Evolutionary conservation across 2,888 invertebrate genomes (phyloP), one percentile per base, ranked within the genome.

Genomic region (Drosophila aldrichi): DNA sequence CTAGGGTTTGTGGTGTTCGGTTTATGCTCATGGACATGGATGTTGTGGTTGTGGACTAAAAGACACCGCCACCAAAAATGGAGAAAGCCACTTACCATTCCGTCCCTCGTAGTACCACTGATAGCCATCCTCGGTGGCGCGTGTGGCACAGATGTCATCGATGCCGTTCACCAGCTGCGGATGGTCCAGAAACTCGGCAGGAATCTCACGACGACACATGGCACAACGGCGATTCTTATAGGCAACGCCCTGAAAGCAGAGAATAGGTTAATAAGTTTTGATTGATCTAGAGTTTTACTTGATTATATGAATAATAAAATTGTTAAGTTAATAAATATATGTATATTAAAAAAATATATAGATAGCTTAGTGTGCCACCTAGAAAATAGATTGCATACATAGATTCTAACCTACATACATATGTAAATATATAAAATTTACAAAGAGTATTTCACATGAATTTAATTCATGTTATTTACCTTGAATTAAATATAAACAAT

Each of bases 101-200:
- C 97, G 94, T 29, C 98, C 98, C 94, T 98, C 98, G 92, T 99
- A 99, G 93, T 97, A 99, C 98, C 98, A 99, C 88, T 97, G 97
- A 89, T 96, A 97, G 32, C 95, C 96, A 88, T 96, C 96, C 85
- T 95, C 95, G 8, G 94, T 93, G 44, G 94, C 92, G 40, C 91
- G 93, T 4, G 93, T 89, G 63, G 93, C 92, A 55, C 93, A 93
- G 79, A 93, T 92, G 43, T 93, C 91, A 72, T 94, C 92, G 41
- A 93, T 94, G 25, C 93, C 91, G 66, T 95, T 94, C 34, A 98
- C 93, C 54, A 98, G 93, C 56, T 96, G 95, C 1, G 98, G 98
- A 91, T 97, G 96, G 81, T 97, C 96, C 44, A 98, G 94, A 91
- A 97, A 98, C 92, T 97, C 97, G 34, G 95, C 92, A n/a, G 98